phyloP scores from a whole-genome alignment of 2,113 vertebrate species.

The Gallinago jamesoni region DNA sequence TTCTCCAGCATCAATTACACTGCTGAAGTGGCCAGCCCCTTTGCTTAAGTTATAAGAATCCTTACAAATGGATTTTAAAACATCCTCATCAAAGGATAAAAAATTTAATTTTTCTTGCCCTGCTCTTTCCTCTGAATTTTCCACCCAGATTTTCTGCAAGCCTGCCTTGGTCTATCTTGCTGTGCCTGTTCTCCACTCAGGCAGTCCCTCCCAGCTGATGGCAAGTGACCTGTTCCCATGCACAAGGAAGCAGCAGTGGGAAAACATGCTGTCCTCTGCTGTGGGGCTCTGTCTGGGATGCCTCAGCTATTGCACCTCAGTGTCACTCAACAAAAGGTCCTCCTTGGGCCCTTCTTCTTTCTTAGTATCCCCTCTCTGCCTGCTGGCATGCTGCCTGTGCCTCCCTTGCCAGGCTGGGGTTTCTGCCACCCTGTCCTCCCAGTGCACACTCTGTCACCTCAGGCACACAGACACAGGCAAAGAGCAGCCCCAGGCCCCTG shows the following conservation, averaged over 20 bases:
- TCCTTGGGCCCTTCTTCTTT: not conserved
- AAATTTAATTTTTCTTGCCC: not conserved
- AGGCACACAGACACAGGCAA: fast-evolving
- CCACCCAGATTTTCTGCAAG: not conserved
- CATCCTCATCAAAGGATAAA: not conserved
- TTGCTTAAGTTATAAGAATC: not conserved
- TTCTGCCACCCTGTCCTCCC: not conserved
- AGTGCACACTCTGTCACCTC: not conserved
- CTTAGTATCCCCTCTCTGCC: not conserved
- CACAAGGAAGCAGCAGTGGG: not conserved
- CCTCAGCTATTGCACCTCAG: not conserved
- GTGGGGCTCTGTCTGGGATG: fast-evolving
- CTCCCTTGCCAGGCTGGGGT: not conserved
- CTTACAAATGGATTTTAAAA: not conserved
- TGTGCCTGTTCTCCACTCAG: not conserved
- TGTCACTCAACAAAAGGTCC: not conserved
- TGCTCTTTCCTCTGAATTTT: not conserved
- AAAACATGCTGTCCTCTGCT: not conserved
- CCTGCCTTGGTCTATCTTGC: not conserved
- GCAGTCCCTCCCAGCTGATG: not conserved
- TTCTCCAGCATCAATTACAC: not conserved
- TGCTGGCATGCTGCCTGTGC: not conserved
- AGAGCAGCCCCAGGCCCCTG: not conserved
- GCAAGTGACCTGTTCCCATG: not conserved
- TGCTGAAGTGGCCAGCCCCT: not conserved